These are phyloP conservation scores for Chrysolina haemoptera DNA, from an alignment of 2,888 invertebrate genomes.

Conservation along the genomic window DNA sequence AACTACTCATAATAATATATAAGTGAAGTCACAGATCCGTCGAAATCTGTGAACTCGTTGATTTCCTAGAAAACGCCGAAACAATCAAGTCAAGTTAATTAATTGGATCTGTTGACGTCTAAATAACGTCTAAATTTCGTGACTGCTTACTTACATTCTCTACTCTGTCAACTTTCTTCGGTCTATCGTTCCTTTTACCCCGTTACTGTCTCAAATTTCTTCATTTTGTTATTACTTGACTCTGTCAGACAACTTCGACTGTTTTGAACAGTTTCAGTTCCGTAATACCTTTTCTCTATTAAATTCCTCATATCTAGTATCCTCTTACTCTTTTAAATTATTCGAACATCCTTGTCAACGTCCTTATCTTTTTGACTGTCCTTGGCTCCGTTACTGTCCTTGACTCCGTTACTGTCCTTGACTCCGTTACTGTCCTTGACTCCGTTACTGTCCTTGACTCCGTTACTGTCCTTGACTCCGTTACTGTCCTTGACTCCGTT, in stretches of 20 bases:
- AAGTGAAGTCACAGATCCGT: conserved; percentile 11
- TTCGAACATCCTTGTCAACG: no score
- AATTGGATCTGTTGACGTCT: neutral
- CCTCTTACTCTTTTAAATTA: no score
- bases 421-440: neutral
- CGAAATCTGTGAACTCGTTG: neutral
- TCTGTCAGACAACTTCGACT: no score
- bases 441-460: neutral
- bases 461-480: neutral
- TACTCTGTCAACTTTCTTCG: neutral
- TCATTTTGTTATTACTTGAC: no score
- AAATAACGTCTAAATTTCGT: neutral
- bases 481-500: neutral
- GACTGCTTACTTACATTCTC: neutral
- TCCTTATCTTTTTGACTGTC: no score
- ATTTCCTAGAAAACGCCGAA: neutral
- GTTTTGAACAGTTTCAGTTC: no score
- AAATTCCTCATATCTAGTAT: no score
- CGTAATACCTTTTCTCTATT: no score
- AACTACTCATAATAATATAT: neutral
- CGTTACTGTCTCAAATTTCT: neutral
- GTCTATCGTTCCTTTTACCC: neutral
- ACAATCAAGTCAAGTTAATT: neutral
- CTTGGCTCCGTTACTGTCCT: neutral
- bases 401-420: neutral